A percentile compares a stretch with the other conserved stretches of the same genome.
Conservation (phyloP, 2,113 vertebrate genomes). For the Ellobius talpinus region DNA sequence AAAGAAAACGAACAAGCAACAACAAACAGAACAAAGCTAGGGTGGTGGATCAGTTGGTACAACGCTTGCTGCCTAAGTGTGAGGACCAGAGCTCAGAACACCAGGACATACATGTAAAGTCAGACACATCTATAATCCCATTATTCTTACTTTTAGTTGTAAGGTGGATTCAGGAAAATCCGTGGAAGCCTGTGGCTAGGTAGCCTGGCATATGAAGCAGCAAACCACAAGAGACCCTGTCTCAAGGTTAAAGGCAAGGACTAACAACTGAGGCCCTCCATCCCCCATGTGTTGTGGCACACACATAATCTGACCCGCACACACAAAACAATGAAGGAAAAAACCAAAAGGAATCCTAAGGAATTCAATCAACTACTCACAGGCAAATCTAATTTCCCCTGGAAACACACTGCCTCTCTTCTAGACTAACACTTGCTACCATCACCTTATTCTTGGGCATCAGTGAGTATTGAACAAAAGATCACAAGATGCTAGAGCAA, state of each 20-base stretch:
- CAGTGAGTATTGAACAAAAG: not conserved
- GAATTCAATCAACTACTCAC: slow-evolving; percentile 14
- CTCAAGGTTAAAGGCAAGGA: not conserved
- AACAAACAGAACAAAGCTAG: not conserved
- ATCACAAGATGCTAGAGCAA: not conserved
- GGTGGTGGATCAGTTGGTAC: not conserved
- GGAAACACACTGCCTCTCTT: not conserved
- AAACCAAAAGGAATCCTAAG: slow-evolving; percentile 17
- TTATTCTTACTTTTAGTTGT: not conserved
- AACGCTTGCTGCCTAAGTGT: too few relatives aligned
- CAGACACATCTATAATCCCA: not conserved
- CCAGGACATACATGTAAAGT: not conserved
- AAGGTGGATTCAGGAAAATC: not conserved
- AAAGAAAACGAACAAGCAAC: not conserved
- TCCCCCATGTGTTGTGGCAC: too few relatives aligned
- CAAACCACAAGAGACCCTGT: not conserved
- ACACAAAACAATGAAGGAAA: not conserved
- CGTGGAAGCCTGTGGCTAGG: not conserved
- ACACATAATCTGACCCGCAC: not conserved
- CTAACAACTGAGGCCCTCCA: not conserved
- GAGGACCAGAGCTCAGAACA: not conserved
- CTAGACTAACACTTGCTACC: not conserved
- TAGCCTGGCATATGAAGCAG: not conserved
- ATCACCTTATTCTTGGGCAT: not conserved
- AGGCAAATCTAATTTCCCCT: slow-evolving; percentile 37